Evolutionary conservation across 2,888 invertebrate genomes (phyloP), one percentile per base, ranked within the genome.

Genomic region (Meiosimyza decipiens): DNA sequence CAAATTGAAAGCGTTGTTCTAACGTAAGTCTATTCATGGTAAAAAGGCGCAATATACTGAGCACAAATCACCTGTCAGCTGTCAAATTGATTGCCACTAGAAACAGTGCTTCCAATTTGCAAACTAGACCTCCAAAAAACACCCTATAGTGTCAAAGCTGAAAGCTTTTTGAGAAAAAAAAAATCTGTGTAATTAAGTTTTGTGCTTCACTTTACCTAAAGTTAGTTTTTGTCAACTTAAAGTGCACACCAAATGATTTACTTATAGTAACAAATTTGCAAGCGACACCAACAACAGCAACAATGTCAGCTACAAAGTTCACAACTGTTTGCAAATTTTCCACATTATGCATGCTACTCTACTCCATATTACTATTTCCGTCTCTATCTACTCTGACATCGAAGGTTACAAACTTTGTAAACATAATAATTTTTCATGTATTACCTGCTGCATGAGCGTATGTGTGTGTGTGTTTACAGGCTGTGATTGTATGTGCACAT

Each of bases 101-200:
- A 28, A 28, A 4, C 28, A 28, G 28, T 28, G 28, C 3, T 2
- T 1, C 22, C 22, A 22, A 22, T 22, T 28, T 28, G 28, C 6
- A 18, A 55, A 13, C 18, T 22, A 55, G 12, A 13, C 0, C 18
- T 12, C 18, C 18, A 57, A 57, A 18, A 57, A 57, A 28, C 57
- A 28, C 12, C 57, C 9, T 9, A 9, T 40, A 57, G 6, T 28
- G 28, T 6, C 13, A 57, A 7, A 22, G 18, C 40, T 9, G 11
- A 40, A 13, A 13, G 13, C 28, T 7, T 28, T 57, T 28, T 28
- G 57, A 57, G 28, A 12, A 57, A 28, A 57, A 7, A 55, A 6
- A 55, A 57, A 6, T 13, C 57, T 57, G 28, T 13, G 16, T 63
- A 63, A 63, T 63, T 63, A 15, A 47, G 63, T 63, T 63, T 63